A percentile compares a stretch with the other conserved stretches of the same genome.
Evolutionary conservation across 2,888 invertebrate genomes (phyloP).

Genomic region (Adelphocoris suturalis): DNA sequence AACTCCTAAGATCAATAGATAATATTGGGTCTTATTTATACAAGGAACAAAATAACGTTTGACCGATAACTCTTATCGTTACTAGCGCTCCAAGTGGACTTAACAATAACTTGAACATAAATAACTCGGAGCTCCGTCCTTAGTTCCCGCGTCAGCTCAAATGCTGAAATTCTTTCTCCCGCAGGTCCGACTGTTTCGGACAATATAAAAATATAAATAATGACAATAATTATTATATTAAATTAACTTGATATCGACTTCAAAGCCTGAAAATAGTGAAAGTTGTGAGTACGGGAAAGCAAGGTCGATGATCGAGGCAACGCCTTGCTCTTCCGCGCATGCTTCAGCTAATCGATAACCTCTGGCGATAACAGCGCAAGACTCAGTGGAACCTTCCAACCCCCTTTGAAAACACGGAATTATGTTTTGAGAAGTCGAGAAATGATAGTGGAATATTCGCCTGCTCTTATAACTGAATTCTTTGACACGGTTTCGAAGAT

Average conservation of each 20-base stretch:
- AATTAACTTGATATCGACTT: too few relatives aligned
- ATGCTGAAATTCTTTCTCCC: background rate
- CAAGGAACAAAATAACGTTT: too few relatives aligned
- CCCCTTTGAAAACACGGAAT: background rate
- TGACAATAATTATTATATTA: too few relatives aligned
- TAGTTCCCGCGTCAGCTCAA: background rate
- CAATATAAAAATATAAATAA: too few relatives aligned
- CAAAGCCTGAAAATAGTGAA: too few relatives aligned
- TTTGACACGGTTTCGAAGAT: constrained; percentile 30
- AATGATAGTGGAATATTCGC: constrained; percentile 62
- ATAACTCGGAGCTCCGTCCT: background rate
- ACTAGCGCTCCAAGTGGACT: constrained; percentile 41
- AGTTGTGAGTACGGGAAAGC: background rate
- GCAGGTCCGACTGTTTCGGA: background rate
- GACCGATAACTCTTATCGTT: background rate
- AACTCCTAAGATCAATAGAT: too few relatives aligned
- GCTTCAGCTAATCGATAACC: constrained; percentile 54
- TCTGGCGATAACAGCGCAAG: constrained; percentile 51
- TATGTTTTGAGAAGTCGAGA: constrained; percentile 41
- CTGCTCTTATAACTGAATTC: constrained; percentile 53
- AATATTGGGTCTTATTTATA: too few relatives aligned
- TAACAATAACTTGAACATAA: too few relatives aligned
- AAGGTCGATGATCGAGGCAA: constrained; percentile 40
- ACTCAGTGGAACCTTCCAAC: constrained; percentile 47
- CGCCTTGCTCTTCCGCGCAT: constrained; percentile 31